Conservation (phyloP, 1,140 invertebrate genomes). For the Zelostemma sp. region DNA sequence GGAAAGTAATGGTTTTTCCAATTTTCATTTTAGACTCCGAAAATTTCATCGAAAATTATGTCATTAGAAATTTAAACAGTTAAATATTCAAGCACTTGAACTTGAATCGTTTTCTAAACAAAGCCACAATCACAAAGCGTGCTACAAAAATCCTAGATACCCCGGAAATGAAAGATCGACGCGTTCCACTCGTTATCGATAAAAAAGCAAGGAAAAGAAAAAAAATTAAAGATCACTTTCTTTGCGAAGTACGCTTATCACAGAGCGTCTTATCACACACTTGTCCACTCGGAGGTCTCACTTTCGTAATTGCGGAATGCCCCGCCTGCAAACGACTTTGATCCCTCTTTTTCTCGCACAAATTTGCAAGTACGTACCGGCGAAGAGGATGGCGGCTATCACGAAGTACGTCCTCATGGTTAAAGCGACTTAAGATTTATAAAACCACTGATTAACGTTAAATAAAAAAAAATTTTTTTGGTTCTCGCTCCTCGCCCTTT, state of each 20-base stretch:
- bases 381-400: slow-evolving; percentile 66
- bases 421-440: slow-evolving; percentile 16
- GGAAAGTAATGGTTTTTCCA: too few species aligned
- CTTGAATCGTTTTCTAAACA: not conserved
- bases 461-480: slow-evolving; percentile 37
- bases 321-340: slow-evolving; percentile 15
- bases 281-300: slow-evolving; percentile 4
- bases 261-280: slow-evolving; percentile 1
- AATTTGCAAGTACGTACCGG: slow-evolving; percentile 62
- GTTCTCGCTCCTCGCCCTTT: not conserved
- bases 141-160: too few species aligned
- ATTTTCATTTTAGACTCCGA: too few species aligned
- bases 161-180: too few species aligned
- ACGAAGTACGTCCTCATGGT: slow-evolving; percentile 67
- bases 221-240: too few species aligned
- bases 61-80: not conserved
- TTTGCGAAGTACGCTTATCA: too few species aligned
- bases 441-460: slow-evolving; percentile 22
- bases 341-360: slow-evolving; percentile 17
- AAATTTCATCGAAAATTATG: too few species aligned
- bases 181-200: too few species aligned
- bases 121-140: too few species aligned
- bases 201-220: too few species aligned
- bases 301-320: not conserved
- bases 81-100: too few species aligned